Evolutionary conservation across 2,797 vertebrate genomes (phyloP), one percentile per base, ranked within the genome.

Genomic region (Halcyon smyrnensis): DNA sequence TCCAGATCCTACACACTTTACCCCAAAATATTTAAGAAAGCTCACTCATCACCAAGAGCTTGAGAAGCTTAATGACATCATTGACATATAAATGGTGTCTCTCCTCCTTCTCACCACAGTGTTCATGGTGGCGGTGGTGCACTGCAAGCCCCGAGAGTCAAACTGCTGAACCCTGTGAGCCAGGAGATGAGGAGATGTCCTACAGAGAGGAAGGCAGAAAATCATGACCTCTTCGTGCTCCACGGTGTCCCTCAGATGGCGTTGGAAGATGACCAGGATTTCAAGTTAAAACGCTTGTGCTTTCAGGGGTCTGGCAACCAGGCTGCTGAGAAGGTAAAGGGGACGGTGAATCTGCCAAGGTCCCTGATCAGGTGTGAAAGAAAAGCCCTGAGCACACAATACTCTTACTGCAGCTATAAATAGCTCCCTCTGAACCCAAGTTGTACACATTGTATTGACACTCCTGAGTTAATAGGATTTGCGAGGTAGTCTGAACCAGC

Each of bases 381-480:
- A 75, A 92, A 96, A 96, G 80, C 68, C 41, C 82, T 56, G 67
- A 19, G 41, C 89, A 80, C 76, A 65, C 62, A 96, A 83, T 90
- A 84, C 64, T 93, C 90, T 95, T 96, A 94, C 73, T 57, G 75
- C 32, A 62, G 85, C 80, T 97, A 95, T 89, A 96, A 95, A 96
- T 84, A 97, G 48, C 27, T 11, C 27, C 25, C 78, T 82, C 79
- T 77, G 53, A 78, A 92, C 78, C 77, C 43, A 94, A 96, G 90
- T 89, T 95, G 71, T 82, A 88, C 74, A 80, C 21, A 60, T 9
- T 69, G 71, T 77, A 88, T 77, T 62, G 90, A 78, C 92, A 86
- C 84, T 91, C 94, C 90, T 60, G 80, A 73, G 80, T 87, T 94
- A 95, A 96, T 70, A 97, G 92, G 87, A 96, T 96, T 95, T 96